phyloP scores from a whole-genome alignment of 2,888 invertebrate species.

The Trilocha varians region DNA sequence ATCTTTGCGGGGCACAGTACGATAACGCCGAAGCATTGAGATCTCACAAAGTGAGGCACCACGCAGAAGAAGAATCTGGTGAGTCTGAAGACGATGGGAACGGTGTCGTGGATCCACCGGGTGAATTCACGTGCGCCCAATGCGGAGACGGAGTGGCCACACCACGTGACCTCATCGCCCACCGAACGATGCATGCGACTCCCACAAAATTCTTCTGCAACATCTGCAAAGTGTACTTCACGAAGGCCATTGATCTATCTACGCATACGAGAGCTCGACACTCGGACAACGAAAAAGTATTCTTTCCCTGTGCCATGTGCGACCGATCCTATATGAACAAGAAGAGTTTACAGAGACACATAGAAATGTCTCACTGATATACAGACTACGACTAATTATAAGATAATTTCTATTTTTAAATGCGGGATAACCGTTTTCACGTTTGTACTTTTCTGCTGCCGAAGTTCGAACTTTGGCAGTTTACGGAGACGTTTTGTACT shows the following conservation, averaged over 20 bases:
- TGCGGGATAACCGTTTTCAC: neutral
- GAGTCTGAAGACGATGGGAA: conserved; percentile 56
- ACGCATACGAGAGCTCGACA: conserved; percentile 67
- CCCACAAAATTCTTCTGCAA: conserved; percentile 72
- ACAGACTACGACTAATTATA: conserved; percentile 19
- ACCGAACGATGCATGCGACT: conserved; percentile 68
- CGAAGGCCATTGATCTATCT: conserved; percentile 56
- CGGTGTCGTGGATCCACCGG: conserved; percentile 41
- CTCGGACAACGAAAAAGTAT: conserved; percentile 64
- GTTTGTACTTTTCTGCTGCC: neutral
- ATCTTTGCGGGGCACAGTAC: conserved; percentile 75
- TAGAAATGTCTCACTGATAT: conserved; percentile 67
- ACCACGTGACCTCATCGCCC: conserved; percentile 69
- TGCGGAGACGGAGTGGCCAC: conserved; percentile 72
- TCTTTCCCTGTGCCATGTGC: conserved; percentile 74
- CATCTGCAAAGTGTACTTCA: conserved; percentile 72
- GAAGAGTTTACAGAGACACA: conserved; percentile 69
- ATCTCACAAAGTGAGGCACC: conserved; percentile 74
- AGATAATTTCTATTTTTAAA: conserved; percentile 18
- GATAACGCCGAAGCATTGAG: conserved; percentile 71
- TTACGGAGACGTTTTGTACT: too few relatives aligned
- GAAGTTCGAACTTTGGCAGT: neutral
- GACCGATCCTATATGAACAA: conserved; percentile 72
- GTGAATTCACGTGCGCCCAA: conserved; percentile 68
- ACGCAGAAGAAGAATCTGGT: conserved; percentile 52